phyloP scores from a whole-genome alignment of 2,888 invertebrate genomes.

The Aricia artaxerxes region DNA sequence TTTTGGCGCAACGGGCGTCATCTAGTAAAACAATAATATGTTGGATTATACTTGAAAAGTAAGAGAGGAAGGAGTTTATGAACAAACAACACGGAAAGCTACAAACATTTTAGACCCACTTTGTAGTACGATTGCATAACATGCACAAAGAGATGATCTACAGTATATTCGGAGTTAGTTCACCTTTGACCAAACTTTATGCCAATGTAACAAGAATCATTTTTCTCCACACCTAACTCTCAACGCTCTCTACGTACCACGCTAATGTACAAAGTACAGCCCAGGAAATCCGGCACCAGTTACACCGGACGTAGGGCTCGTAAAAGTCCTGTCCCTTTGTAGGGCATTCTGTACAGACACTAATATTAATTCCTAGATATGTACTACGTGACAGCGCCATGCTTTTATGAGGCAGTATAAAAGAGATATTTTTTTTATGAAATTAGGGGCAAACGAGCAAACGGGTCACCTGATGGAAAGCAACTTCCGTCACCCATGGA shows the following conservation, averaged over 20 bases:
- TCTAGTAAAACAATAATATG: too few species aligned
- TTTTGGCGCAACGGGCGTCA: too few species aligned
- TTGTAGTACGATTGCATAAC: neutral
- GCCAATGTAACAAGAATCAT: neutral
- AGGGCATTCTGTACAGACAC: neutral
- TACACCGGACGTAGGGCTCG: constrained; percentile 4
- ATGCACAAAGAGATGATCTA: neutral
- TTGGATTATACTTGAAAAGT: too few species aligned
- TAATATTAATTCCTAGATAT: neutral
- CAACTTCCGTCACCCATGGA: too few species aligned
- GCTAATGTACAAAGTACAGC: neutral
- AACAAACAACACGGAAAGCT: neutral
- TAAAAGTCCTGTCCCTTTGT: constrained; percentile 2
- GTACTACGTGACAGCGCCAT: neutral
- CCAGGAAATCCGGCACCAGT: constrained; percentile 8
- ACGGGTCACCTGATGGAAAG: too few species aligned
- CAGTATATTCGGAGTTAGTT: neutral
- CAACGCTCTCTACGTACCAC: too few species aligned
- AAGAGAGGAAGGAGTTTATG: neutral
- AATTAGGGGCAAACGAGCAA: too few species aligned
- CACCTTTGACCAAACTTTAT: neutral
- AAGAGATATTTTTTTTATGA: neutral
- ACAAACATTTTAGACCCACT: neutral
- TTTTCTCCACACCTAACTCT: neutral
- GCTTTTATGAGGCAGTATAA: neutral